Conservation (phyloP, 2,888 invertebrate genomes). For the Spodoptera exigua region DNA sequence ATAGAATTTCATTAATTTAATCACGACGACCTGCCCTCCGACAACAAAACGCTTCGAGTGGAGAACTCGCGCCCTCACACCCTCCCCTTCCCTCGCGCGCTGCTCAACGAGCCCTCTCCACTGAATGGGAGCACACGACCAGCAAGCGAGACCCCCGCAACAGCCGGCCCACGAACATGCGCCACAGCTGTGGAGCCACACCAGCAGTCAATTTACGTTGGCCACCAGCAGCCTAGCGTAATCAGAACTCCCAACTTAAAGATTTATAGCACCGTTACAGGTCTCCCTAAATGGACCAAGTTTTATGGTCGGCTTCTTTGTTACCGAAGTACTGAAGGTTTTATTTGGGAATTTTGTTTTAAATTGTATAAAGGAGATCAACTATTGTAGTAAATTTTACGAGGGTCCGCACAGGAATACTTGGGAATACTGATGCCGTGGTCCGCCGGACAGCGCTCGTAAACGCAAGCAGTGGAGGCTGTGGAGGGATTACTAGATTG, state of each 20-base stretch:
- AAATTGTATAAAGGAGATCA: constrained; percentile 60
- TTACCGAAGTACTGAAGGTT: constrained; percentile 61
- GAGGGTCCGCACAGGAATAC: constrained; percentile 52
- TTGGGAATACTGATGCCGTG: constrained; percentile 51
- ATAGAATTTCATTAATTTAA: constrained; percentile 76
- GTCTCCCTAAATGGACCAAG: constrained; percentile 50
- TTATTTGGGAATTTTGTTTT: constrained; percentile 62
- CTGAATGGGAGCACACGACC: constrained; percentile 59
- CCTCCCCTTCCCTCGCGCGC: constrained; percentile 25
- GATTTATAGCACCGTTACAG: constrained; percentile 38
- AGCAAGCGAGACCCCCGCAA: constrained; percentile 49
- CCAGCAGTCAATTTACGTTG: constrained; percentile 44
- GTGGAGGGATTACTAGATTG: no score
- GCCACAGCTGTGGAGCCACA: constrained; percentile 24
- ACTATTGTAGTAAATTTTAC: constrained; percentile 60
- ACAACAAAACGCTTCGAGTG: constrained; percentile 54
- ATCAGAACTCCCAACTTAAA: constrained; percentile 50
- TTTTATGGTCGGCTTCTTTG: constrained; percentile 61
- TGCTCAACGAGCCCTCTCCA: constrained; percentile 49
- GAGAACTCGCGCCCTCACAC: constrained; percentile 29
- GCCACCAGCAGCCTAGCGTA: constrained; percentile 51
- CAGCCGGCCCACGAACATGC: constrained; percentile 25
- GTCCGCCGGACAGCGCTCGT: constrained; percentile 45
- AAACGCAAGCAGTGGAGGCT: constrained; percentile 25
- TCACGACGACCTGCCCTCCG: constrained; percentile 67